These are phyloP conservation scores for Carassius auratus DNA, from an alignment of 2,113 vertebrate genomes.

Conservation along the genomic window DNA sequence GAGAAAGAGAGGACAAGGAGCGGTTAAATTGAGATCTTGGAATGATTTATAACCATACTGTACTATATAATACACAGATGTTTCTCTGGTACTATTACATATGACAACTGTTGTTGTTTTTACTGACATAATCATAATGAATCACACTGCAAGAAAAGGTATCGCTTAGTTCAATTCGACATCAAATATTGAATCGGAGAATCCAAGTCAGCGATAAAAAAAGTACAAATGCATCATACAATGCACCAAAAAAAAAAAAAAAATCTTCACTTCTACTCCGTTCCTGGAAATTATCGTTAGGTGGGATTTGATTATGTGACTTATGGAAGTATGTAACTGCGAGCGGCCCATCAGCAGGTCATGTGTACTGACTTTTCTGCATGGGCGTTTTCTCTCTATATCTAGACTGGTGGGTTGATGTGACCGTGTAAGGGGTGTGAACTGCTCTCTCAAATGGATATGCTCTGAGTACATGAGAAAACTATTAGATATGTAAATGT, in stretches of 20 bases:
- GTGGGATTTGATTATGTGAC: not conserved
- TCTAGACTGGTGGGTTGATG: not conserved
- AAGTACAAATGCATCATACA: not conserved
- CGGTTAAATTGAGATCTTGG: not conserved
- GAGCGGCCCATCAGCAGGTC: not conserved
- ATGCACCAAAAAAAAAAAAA: too few species aligned
- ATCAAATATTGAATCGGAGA: not conserved
- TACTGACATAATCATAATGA: not conserved
- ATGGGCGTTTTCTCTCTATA: constrained; percentile 8
- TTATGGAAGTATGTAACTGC: not conserved
- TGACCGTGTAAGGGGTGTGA: constrained; percentile 3
- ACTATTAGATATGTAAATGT: constrained; percentile 6
- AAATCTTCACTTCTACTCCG: too few species aligned
- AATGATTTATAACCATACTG: not conserved
- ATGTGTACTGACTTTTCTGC: not conserved
- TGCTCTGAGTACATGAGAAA: not conserved
- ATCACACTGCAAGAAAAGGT: not conserved
- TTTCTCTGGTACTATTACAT: not conserved
- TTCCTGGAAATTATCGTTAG: too few species aligned
- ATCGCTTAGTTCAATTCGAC: not conserved
- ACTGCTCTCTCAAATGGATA: not conserved
- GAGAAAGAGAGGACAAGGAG: not conserved
- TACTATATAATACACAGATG: not conserved
- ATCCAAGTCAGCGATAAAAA: not conserved
- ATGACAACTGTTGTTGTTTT: not conserved